Percentiles rank a stretch among this genome's conserved stretches.
phyloP scores from a whole-genome alignment of 2,113 vertebrate genomes.

The Grammomys surdaster region DNA sequence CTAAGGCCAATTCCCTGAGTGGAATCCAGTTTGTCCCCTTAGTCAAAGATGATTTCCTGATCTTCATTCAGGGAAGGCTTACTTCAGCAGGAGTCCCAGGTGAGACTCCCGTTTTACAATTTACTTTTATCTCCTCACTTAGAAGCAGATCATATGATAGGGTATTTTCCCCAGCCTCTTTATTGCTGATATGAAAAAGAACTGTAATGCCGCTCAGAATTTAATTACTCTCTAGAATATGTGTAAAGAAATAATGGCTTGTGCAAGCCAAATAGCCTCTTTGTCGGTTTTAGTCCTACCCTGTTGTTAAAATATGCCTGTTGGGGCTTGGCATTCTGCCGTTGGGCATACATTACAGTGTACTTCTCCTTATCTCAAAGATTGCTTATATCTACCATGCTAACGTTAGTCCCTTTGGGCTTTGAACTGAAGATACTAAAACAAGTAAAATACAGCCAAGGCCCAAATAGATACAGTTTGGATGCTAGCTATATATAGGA shows the following conservation, averaged over 20 bases:
- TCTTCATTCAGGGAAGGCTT: slow-evolving; percentile 75
- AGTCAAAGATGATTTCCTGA: slow-evolving; percentile 81
- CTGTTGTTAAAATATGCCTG: background rate
- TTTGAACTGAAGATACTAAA: slow-evolving; percentile 76
- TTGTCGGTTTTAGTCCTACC: slow-evolving; percentile 20
- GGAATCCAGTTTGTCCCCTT: slow-evolving; percentile 77
- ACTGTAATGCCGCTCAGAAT: slow-evolving; percentile 65
- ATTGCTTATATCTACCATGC: slow-evolving; percentile 52
- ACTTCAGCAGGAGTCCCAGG: slow-evolving; percentile 71
- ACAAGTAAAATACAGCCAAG: slow-evolving; percentile 52
- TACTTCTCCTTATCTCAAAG: slow-evolving; percentile 68
- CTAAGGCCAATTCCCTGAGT: slow-evolving; percentile 70
- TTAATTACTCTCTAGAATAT: slow-evolving; percentile 80
- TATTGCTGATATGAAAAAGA: slow-evolving; percentile 72
- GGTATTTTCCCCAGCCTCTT: slow-evolving; percentile 61
- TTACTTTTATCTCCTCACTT: slow-evolving; percentile 82
- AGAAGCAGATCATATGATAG: slow-evolving; percentile 73
- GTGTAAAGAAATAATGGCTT: slow-evolving; percentile 52
- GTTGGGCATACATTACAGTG: background rate
- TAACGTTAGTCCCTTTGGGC: slow-evolving; percentile 44
- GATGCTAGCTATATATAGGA: slow-evolving; percentile 60
- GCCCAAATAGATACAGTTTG: slow-evolving; percentile 22
- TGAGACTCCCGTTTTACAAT: slow-evolving; percentile 74
- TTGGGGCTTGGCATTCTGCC: background rate
- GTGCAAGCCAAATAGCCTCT: slow-evolving; percentile 41